Evolutionary conservation across 2,888 invertebrate genomes (phyloP), one percentile per base, ranked within the genome.

Genomic region (Oxycera nigricornis): DNA sequence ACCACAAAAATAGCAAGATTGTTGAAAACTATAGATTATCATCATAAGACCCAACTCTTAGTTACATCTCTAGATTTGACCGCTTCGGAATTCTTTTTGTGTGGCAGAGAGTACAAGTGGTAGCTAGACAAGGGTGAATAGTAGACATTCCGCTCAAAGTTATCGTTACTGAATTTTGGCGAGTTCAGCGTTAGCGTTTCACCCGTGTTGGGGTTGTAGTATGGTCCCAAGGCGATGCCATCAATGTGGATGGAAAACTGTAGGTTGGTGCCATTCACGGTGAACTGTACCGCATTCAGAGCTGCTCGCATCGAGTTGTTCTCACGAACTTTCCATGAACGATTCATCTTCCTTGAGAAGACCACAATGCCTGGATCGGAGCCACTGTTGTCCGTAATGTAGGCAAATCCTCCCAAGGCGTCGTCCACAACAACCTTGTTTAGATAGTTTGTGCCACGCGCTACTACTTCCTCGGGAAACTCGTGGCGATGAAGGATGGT

Each of bases 361-460:
- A 93, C 91, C 74, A 93, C 90, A 74, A 93, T 88, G 35, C 92
- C 92, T 4, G 92, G 92, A 84, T 91, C 91, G 0, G 85, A 85
- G 1, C 87, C 88, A 80, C 90, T 89, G 80, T 90, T 90, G 83
- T 92, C 93, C 0, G 91, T 91, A 41, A 93, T 92, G 80, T 92
- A 93, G 1, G 91, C 92, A 81, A 88, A 90, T 30, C 88, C 88
- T 24, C 88, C 87, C 79, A 90, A 90, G 73, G 90, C 89, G 80
- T 90, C 88, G 80, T 92, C 92, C 26, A 93, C 85, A 0, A 92
- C 93, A 61, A 93, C 87, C 81, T 93, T 93, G 81, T 92, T 92
- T 61, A 93, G 83, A 79, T 90, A 90, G 46, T 89, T 90, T 0
- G 87, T 87, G 50, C 88, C 87, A 0, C 85, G 84, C 24, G 88